Base-by-base conservation (phyloP, 2,888 invertebrate species). In the Noctua fimbriata region DNA sequence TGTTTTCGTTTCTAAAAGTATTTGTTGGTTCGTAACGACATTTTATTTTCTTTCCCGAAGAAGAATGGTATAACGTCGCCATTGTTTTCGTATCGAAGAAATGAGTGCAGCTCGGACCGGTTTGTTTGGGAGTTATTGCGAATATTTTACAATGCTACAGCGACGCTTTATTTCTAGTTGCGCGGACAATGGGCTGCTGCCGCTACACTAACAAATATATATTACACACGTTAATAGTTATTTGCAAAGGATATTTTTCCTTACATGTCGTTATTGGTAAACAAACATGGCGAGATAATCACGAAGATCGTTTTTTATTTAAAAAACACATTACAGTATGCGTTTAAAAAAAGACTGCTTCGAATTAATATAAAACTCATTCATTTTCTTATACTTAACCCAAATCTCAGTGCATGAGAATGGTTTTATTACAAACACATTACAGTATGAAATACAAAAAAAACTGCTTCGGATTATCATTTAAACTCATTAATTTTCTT, bases 21-120 rank as follows among this genome's bases (percentile, higher is more conserved):
- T 90, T 91, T 86, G 87, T 88, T 86, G 85, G 87, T 89, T 86
- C 79, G 81, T 85, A 86, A 84, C 76, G 77, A 84, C 78, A 79
- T 83, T 89, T 90, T 89, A 89, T 88, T 89, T 89, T 87, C 76
- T 82, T 88, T 86, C 73, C 70, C 63, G 75, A 87, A 91, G 88
- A 89, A 86, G 79, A 88, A 88, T 86, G 87, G 87, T 88, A 86
- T 88, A 82, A 86, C 85, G 83, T 84, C 76, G 80, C 89, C 75
- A 91, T 93, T 92, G 92, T 93, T 92, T 90, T 89, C 82, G 75
- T 86, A 91, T 91, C 84, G 90, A 89, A 87, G 88, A 77, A 90
- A 90, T 87, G 84, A 89, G 87, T 86, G 85, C 86, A 88, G 72
- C 72, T 69, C 73, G 74, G 73, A 79, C 71, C 71, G 69, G 82